These are phyloP conservation scores for Tribolium madens DNA, from an alignment of 1,140 invertebrate genomes.

Conservation along the genomic window DNA sequence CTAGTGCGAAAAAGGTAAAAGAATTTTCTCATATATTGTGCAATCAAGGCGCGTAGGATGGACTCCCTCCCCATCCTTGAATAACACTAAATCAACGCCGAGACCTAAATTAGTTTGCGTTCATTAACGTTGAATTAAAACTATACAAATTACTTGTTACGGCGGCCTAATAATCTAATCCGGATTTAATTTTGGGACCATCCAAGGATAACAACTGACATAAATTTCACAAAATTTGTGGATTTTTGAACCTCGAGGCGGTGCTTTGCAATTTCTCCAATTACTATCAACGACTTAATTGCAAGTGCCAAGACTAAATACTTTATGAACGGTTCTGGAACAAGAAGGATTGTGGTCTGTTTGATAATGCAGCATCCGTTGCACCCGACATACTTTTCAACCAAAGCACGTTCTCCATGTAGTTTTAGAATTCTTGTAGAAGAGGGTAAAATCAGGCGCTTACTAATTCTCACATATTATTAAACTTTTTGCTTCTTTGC, in stretches of 20 bases:
- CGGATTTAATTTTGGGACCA: too few species aligned
- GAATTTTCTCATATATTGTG: background rate
- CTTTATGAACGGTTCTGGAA: background rate
- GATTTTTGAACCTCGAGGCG: too few species aligned
- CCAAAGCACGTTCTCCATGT: slow-evolving; percentile 7
- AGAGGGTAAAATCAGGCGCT: slow-evolving; percentile 14
- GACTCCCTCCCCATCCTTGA: too few species aligned
- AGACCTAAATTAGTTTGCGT: too few species aligned
- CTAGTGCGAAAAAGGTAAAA: slow-evolving; percentile 16
- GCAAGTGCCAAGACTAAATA: background rate
- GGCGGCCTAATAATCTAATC: too few species aligned
- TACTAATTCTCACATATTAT: slow-evolving; percentile 39
- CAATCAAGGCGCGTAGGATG: background rate
- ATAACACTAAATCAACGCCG: too few species aligned
- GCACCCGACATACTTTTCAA: slow-evolving; percentile 12
- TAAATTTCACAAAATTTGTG: too few species aligned
- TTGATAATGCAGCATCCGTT: slow-evolving; percentile 37
- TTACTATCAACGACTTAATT: too few species aligned
- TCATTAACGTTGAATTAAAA: too few species aligned
- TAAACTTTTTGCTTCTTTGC: slow-evolving; percentile 6
- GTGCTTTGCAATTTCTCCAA: too few species aligned
- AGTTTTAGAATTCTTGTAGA: slow-evolving; percentile 34
- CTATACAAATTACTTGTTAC: too few species aligned
- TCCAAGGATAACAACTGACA: too few species aligned
- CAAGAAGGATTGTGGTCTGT: slow-evolving; percentile 26